Evolutionary conservation across 2,113 vertebrate genomes (phyloP), one percentile per base, ranked within the genome.

Genomic region (Ceyx margarethae): DNA sequence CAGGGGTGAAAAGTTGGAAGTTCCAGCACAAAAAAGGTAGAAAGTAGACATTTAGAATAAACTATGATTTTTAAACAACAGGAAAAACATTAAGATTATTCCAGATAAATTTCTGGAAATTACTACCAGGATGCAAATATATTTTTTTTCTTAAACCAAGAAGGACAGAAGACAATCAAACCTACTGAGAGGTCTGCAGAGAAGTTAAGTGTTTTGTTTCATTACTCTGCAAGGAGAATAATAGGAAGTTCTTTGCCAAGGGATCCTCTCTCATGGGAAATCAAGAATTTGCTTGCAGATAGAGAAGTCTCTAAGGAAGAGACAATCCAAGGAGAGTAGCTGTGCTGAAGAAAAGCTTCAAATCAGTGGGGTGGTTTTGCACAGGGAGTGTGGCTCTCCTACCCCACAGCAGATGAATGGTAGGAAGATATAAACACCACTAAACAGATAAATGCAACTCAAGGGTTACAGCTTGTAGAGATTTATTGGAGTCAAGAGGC

Each of bases 121-220:
- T 2, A 83, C 72, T 58, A 71, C 28, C 61, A 69, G 25, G 20
- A 66, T 66, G 22, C 51, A 19, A 79, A 85, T 50, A 29, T 5
- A 37, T 43, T 67, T 76, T 43, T 76, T 31, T 89, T 79, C 62
- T 76, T 87, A 87, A 79, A 64, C 43, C 64, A 92, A 76, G 72
- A 28, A 85, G 33, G 67, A 87, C 62, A 89, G 81, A 77, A 73
- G 64, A 85, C 84, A 87, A 62, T 88, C 51, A 81, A 62, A 81
- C 75, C 66, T 81, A 61, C 12, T 46, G 66, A 82, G 67, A 37
- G 26, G 35, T 65, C 48, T 87, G 64, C 74, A 73, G 74, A 85
- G 81, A 82, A 91, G 71, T 86, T 66, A 87, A 87, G 46, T 78
- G 58, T 50, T 93, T 95, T 60, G 69, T 68, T 91, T 90, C 77